Base-by-base conservation (phyloP, 2,113 vertebrate species). In the Vombatus ursinus region DNA sequence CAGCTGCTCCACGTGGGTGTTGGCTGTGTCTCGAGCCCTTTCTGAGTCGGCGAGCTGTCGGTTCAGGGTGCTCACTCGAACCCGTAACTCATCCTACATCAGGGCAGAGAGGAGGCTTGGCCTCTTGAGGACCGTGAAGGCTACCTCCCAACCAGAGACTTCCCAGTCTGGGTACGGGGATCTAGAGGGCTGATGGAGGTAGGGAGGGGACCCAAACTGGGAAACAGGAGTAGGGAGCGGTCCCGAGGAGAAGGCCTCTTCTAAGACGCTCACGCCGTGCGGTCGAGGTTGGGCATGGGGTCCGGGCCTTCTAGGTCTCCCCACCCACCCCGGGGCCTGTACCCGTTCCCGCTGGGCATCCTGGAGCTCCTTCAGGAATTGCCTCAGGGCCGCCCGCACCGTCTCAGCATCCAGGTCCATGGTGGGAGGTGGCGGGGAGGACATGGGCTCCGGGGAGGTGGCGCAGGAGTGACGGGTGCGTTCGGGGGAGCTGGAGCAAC, bases 331-430 rank as follows among this genome's bases (percentile, higher is more conserved):
- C 47, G 25, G 52, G 6, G 22, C 93, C 57, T 22, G 68, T 97
- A 99, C 99, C 99, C 99, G 98, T 4, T 99, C 99, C 94, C 98
- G 98, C 97, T 99, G 99, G 0, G 99, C 54, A 0, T 99, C 99
- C 94, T 99, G 98, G 92, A 99, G 99, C 97, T 99, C 99, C 49
- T 98, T 99, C 50, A 99, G 98, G 97, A 99, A 99, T 11, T 99
- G 99, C 92, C 99, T 98, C 93, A 99, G 99, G 0, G 99, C 98
- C 0, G 97, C 98, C 3, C 98, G 98, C 92, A 99, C 99, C 0
- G 97, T 98, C 92, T 99, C 99, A 0, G 99, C 98, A 93, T 99
- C 99, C 0, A 99, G 97, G 2, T 99, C 99, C 0, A 98, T 97
- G 0, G 1, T 92, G 2, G 94, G 90, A 94, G 95, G 52, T 3